Conservation (phyloP, 2,888 invertebrate genomes). For the Electrophaes corylata region DNA sequence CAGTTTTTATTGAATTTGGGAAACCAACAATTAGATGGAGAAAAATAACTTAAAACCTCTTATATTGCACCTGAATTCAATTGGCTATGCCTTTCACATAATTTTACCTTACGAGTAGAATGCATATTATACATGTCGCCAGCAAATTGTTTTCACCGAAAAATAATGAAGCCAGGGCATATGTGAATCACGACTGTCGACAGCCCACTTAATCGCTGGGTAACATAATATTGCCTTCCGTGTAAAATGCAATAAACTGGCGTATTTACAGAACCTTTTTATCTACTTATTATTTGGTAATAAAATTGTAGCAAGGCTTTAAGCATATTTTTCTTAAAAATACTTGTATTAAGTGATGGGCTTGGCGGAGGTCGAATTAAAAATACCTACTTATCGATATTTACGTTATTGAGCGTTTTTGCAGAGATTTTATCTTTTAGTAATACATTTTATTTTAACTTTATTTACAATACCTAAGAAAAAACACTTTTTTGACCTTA, state of each 20-base stretch:
- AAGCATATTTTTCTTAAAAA: constrained; percentile 32
- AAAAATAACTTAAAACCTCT: background rate
- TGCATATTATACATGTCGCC: constrained; percentile 20
- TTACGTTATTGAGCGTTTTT: constrained; percentile 8
- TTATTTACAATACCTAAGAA: background rate
- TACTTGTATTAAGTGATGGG: constrained; percentile 34
- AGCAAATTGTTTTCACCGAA: constrained; percentile 36
- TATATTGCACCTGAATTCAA: constrained; percentile 20
- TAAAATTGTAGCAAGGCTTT: constrained; percentile 48
- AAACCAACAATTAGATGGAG: background rate
- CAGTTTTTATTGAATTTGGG: background rate
- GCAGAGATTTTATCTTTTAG: constrained; percentile 10
- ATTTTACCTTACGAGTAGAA: constrained; percentile 9
- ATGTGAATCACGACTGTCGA: constrained; percentile 63
- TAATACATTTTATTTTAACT: background rate
- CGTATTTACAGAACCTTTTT: constrained; percentile 45
- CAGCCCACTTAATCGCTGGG: constrained; percentile 61
- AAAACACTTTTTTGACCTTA: too few species aligned
- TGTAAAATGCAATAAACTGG: constrained; percentile 49
- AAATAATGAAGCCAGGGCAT: constrained; percentile 52
- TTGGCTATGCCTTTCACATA: constrained; percentile 23
- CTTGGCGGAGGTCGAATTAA: constrained; percentile 25
- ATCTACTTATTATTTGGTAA: constrained; percentile 42
- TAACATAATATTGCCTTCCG: constrained; percentile 63
- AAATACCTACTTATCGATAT: constrained; percentile 16